Base-by-base conservation (phyloP, 2,888 invertebrate species). In the Apamea sordens region DNA sequence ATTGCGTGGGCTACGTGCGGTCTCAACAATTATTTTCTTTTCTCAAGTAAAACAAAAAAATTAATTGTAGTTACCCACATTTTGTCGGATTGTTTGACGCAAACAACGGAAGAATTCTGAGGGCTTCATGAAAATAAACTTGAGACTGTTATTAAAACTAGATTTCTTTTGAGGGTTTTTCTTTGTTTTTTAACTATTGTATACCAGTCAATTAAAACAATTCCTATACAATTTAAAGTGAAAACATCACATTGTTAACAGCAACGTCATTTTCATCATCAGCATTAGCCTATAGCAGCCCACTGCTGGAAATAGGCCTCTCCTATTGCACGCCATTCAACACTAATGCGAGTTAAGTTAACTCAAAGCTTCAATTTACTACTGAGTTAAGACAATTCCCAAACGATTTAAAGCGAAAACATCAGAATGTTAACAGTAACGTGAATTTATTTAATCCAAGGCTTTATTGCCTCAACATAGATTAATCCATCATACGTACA, bases 11-110 rank as follows among this genome's bases (percentile, higher is more conserved):
- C 24, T 59, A 18, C 56, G 32, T 56, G 36, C 44, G 61, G 70
- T 50, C 36, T 61, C 32, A n/a, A 59, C 5, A 8, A 71, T 74
- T 71, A 59, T 82, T 74, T 77, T 63, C 72, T 86, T 72, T 77
- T 67, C 18, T 82, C 2, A 63, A 76, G 64, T 69, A 68, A 69
- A 80, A 86, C 61, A 59, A 82, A 67, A 56, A 77, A 47, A 71
- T 73, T 82, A 28, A 82, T 36, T 77, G 82, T 50, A 65, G 61
- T 82, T 56, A 68, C 21, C 21, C 71, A 71, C 44, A 77, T 73
- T 82, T 68, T 59, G 32, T 67, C 56, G 44, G 56, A 70, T 67
- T 63, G 82, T 76, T 85, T 73, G 50, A 64, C 36, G 63, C 28
- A 63, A 82, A 77, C 44, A 86, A 73, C 15, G 15, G 28, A n/a